Evolutionary conservation across 2,797 vertebrate species (phyloP).

Genomic region (Parauchenoglanis ngamensis): DNA sequence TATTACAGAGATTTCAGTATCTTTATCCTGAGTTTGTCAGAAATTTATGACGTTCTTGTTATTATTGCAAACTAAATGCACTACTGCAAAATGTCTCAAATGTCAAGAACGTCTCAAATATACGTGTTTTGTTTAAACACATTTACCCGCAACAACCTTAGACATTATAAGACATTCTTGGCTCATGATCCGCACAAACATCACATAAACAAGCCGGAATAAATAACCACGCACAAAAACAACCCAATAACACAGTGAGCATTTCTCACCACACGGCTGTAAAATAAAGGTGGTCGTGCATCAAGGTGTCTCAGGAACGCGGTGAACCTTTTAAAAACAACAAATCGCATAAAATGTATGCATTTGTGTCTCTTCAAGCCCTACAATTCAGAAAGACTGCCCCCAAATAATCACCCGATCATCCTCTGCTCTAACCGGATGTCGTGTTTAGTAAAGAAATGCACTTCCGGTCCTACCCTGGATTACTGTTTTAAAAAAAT

Average conservation of each 20-base stretch:
- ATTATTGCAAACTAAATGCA: neutral
- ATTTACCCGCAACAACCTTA: too few species aligned
- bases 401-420: conserved; percentile 32
- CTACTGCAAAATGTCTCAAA: neutral
- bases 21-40: neutral
- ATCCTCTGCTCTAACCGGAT: conserved; percentile 69
- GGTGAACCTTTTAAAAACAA: neutral
- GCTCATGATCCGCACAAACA: neutral
- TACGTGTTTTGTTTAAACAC: neutral
- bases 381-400: conserved; percentile 37
- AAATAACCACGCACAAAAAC: neutral
- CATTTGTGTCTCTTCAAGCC: conserved; percentile 46
- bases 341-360: conserved; percentile 8
- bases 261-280: neutral
- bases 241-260: too few species aligned
- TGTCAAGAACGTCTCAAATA: neutral
- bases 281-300: neutral
- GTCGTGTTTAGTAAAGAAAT: conserved; percentile 56
- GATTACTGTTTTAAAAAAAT: neutral
- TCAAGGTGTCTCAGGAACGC: neutral
- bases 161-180: neutral
- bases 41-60: neutral
- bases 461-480: conserved; percentile 65
- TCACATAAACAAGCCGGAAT: neutral
- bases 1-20: neutral